A percentile compares a stretch with the other conserved stretches of the same genome.
phyloP scores from a whole-genome alignment of 2,888 invertebrate species.

The Tethea ocularis region DNA sequence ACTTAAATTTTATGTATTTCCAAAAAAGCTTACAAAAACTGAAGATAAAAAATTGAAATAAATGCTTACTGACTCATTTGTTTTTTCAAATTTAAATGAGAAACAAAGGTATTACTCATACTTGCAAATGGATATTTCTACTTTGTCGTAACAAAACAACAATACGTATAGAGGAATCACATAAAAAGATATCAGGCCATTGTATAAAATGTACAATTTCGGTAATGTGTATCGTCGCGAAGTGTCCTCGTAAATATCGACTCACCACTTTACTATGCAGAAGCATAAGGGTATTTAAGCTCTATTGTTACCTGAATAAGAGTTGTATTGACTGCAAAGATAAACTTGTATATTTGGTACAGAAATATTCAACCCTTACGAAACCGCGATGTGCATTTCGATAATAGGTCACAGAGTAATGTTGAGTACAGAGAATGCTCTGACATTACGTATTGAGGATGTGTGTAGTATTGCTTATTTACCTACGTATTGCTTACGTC shows the following conservation, averaged over 20 bases:
- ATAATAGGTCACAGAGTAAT: slow-evolving; percentile 67
- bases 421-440: slow-evolving; percentile 32
- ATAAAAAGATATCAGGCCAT: slow-evolving; percentile 29
- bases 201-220: slow-evolving; percentile 61
- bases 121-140: neutral
- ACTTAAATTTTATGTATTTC: too few relatives aligned
- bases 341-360: slow-evolving; percentile 31
- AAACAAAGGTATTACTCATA: neutral
- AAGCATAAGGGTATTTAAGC: slow-evolving; percentile 19
- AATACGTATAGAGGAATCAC: slow-evolving; percentile 18
- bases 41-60: too few relatives aligned
- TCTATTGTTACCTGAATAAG: slow-evolving; percentile 22
- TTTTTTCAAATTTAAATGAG: too few relatives aligned
- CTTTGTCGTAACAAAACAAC: neutral
- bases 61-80: too few relatives aligned
- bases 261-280: slow-evolving; percentile 24
- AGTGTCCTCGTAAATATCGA: slow-evolving; percentile 56
- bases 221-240: slow-evolving; percentile 59
- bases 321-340: slow-evolving; percentile 12
- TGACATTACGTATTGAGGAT: too few relatives aligned
- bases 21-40: too few relatives aligned
- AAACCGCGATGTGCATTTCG: slow-evolving; percentile 79
- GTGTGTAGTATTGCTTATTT: slow-evolving; percentile 13
- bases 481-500: slow-evolving; percentile 16
- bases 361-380: slow-evolving; percentile 77